phyloP scores from a whole-genome alignment of 2,888 invertebrate species.

The Lycaena phlaeas region DNA sequence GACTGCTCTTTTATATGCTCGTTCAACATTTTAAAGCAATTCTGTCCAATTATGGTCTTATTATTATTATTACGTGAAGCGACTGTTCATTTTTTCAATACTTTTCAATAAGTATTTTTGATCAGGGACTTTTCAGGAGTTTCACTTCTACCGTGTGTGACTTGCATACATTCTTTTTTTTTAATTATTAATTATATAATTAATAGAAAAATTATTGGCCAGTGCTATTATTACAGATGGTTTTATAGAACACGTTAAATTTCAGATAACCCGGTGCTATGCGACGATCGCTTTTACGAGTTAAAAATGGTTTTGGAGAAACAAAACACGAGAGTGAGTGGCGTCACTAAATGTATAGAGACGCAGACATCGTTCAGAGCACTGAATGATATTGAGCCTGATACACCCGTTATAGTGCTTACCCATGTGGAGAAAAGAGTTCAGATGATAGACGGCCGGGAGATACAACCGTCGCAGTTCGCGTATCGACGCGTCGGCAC shows the following conservation, averaged over 20 bases:
- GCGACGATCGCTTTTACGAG: constrained; percentile 81
- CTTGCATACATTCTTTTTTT: no score
- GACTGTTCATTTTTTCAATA: no score
- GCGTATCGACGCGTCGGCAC: constrained; percentile 50
- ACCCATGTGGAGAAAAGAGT: constrained; percentile 34
- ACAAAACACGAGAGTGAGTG: constrained; percentile 81
- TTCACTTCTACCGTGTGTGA: no score
- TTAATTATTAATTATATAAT: no score
- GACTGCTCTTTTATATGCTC: no score
- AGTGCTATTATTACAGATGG: no score
- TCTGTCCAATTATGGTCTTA: no score
- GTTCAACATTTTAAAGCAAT: no score
- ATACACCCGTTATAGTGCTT: constrained; percentile 41
- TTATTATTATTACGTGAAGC: no score
- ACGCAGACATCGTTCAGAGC: constrained; percentile 43
- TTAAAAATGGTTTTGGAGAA: constrained; percentile 79
- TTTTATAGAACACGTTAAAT: constrained; percentile 19
- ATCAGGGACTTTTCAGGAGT: no score
- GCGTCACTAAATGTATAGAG: constrained; percentile 73
- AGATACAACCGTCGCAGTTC: constrained; percentile 32
- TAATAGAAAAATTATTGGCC: no score
- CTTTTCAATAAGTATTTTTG: no score
- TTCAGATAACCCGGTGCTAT: constrained; percentile 86
- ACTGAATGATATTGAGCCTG: constrained; percentile 47
- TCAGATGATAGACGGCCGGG: constrained; percentile 25